Conservation (phyloP, 2,113 vertebrate genomes). For the Tonatia bakeri region DNA sequence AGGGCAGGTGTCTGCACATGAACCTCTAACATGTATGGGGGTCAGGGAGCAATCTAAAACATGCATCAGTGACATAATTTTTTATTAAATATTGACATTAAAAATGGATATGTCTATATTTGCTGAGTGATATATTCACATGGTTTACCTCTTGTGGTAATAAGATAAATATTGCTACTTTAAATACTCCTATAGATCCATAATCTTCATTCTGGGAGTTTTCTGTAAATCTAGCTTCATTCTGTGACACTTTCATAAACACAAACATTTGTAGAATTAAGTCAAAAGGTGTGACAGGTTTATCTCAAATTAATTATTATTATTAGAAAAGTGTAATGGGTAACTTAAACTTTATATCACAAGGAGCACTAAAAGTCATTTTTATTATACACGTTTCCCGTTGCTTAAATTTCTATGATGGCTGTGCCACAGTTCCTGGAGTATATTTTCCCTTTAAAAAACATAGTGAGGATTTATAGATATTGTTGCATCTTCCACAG, state of each 20-base stretch:
- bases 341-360: background rate
- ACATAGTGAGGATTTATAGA: background rate
- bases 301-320: background rate
- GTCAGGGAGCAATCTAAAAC: background rate
- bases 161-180: constrained; percentile 29
- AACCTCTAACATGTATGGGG: background rate
- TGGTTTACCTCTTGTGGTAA: background rate
- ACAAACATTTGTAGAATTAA: background rate
- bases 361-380: background rate
- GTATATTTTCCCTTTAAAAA: background rate
- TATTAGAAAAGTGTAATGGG: background rate
- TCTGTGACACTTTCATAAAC: background rate
- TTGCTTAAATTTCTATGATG: background rate
- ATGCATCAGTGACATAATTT: constrained; percentile 33
- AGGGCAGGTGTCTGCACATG: constrained; percentile 57
- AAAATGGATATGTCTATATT: constrained; percentile 31
- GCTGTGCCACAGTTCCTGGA: background rate
- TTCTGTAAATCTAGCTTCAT: background rate
- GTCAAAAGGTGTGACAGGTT: background rate
- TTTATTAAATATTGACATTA: constrained; percentile 31
- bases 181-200: constrained; percentile 29
- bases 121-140: constrained; percentile 20
- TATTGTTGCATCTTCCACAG: constrained; percentile 8
- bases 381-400: background rate
- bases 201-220: background rate